A percentile compares a stretch with the other conserved stretches of the same genome.
These are phyloP conservation scores for Orthosia gothica DNA, from an alignment of 2,888 invertebrate genomes.

Conservation along the genomic window DNA sequence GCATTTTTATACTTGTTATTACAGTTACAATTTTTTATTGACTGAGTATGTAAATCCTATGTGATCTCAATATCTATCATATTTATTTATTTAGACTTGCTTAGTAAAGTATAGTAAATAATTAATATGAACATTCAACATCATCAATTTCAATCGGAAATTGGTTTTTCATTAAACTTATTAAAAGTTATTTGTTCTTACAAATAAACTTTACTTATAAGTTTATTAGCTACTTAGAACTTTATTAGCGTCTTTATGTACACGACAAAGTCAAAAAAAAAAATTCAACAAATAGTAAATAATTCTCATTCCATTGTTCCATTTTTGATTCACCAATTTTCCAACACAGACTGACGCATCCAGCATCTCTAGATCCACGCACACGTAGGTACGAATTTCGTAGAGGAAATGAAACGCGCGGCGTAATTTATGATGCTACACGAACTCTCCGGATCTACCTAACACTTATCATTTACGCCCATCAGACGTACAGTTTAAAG, in stretches of 20 bases:
- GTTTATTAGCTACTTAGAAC: too few species aligned
- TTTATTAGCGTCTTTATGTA: too few species aligned
- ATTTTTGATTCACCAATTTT: not conserved
- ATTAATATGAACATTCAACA: too few species aligned
- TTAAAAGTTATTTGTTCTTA: too few species aligned
- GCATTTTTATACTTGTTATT: not conserved
- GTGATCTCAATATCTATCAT: not conserved
- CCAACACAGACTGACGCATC: constrained; percentile 53
- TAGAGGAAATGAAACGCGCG: constrained; percentile 89
- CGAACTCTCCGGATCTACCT: constrained; percentile 81
- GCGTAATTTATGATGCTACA: constrained; percentile 85
- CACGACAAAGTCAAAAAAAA: too few species aligned
- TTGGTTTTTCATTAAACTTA: too few species aligned
- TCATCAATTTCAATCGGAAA: too few species aligned
- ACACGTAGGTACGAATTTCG: constrained; percentile 83
- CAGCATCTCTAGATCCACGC: constrained; percentile 63
- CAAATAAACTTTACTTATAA: too few species aligned
- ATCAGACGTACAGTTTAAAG: constrained; percentile 73
- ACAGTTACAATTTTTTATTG: not conserved
- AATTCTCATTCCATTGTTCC: not conserved
- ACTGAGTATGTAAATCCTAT: not conserved
- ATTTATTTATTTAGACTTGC: too few species aligned
- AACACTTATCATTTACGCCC: constrained; percentile 89
- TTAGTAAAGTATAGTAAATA: too few species aligned
- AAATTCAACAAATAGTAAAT: too few species aligned